phyloP scores from a whole-genome alignment of 2,113 vertebrate genomes.

The Pelodiscus sinensis region DNA sequence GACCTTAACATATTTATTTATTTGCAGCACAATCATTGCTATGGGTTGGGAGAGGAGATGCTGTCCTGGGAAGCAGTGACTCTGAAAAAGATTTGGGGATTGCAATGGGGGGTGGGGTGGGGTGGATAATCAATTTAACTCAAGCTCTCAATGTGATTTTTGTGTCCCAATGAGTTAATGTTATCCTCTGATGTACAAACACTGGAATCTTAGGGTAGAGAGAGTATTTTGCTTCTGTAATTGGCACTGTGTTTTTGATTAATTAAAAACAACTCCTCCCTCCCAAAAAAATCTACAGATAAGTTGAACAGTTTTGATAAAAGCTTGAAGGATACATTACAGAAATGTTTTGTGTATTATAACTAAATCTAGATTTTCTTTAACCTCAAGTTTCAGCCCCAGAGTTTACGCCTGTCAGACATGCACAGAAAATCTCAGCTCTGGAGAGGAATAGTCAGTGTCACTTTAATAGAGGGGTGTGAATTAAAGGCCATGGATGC shows the following conservation, averaged over 20 bases:
- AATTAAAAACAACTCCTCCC: neutral
- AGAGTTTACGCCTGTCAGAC: constrained; percentile 93
- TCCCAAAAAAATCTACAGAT: neutral
- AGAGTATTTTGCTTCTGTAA: accelerated
- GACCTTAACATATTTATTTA: neutral
- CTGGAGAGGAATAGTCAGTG: constrained; percentile 95
- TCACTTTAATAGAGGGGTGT: constrained; percentile 92
- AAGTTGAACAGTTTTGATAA: neutral
- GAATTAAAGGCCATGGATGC: constrained; percentile 92
- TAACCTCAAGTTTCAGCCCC: constrained; percentile 83
- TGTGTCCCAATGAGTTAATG: neutral
- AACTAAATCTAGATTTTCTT: constrained; percentile 24
- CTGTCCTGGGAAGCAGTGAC: neutral
- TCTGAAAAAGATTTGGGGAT: neutral
- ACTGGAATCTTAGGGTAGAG: neutral
- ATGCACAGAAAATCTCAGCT: constrained; percentile 93
- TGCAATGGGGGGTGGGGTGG: too few relatives aligned
- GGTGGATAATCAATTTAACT: neutral
- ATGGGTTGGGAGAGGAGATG: neutral
- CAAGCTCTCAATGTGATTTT: neutral
- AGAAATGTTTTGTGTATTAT: neutral
- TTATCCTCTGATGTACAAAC: neutral
- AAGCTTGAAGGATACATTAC: neutral
- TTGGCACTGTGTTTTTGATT: neutral
- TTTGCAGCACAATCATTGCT: neutral